Conservation (phyloP, 2,797 vertebrate species). For the Gymnocypris eckloni region DNA sequence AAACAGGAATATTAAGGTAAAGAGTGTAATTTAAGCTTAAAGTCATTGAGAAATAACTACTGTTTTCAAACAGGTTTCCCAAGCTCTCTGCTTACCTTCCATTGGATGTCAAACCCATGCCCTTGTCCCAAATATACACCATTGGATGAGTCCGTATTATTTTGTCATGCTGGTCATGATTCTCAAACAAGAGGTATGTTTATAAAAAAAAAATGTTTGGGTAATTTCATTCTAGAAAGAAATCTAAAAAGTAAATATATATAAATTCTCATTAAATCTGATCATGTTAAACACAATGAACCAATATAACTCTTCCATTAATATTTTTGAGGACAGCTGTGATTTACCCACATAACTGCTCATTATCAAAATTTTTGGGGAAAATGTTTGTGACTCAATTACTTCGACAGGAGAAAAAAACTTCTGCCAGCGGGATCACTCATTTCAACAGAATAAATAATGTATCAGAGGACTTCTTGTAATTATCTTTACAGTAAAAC, state of each 20-base stretch:
- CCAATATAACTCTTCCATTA: not conserved
- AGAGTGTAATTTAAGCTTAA: not conserved
- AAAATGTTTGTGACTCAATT: conserved; percentile 61
- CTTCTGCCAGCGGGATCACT: conserved; percentile 59
- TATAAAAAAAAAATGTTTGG: not conserved
- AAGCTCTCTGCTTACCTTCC: not conserved
- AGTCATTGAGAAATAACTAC: not conserved
- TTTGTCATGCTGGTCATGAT: not conserved
- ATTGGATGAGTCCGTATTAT: not conserved
- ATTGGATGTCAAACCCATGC: not conserved
- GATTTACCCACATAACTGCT: conserved; percentile 2
- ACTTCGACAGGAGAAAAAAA: conserved; percentile 36
- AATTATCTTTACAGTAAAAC: conserved; percentile 75
- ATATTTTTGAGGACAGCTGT: not conserved
- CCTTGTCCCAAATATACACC: not conserved
- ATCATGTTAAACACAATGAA: not conserved
- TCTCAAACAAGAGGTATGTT: not conserved
- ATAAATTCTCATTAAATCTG: not conserved
- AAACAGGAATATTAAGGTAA: not conserved
- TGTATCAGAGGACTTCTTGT: conserved; percentile 67
- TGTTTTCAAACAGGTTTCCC: not conserved
- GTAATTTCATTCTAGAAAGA: not conserved
- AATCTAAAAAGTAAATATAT: no score
- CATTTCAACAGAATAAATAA: conserved; percentile 67
- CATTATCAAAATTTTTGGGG: conserved; percentile 31